These are phyloP conservation scores for Cephus pulcher DNA, from an alignment of 2,888 invertebrate species.

Conservation along the genomic window DNA sequence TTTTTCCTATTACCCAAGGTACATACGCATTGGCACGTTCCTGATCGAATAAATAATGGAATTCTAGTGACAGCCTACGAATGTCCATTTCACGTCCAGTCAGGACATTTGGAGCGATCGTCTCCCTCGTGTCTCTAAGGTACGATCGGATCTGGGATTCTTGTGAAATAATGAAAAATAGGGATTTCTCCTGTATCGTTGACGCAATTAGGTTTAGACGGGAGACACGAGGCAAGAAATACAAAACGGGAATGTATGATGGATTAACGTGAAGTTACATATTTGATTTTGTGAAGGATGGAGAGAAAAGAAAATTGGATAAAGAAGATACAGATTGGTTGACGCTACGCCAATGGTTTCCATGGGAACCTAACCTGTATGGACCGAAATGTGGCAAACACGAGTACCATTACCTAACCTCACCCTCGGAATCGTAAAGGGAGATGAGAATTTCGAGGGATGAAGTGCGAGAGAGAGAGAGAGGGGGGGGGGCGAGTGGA, in stretches of 20 bases:
- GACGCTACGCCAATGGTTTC: slow-evolving; percentile 47
- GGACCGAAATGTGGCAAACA: slow-evolving; percentile 8
- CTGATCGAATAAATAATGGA: not conserved
- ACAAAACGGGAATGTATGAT: not conserved
- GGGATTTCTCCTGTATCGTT: not conserved
- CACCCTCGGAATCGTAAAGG: slow-evolving; percentile 10
- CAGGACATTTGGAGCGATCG: not conserved
- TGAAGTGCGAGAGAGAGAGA: slow-evolving; percentile 15
- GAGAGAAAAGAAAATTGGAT: not conserved
- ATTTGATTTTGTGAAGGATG: not conserved
- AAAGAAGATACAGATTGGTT: not conserved
- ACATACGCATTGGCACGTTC: not conserved
- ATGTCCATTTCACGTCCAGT: not conserved
- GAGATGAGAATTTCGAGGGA: slow-evolving; percentile 12
- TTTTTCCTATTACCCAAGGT: not conserved
- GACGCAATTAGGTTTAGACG: not conserved
- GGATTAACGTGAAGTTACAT: not conserved
- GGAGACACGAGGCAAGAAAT: not conserved
- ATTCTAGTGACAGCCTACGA: not conserved
- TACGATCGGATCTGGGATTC: not conserved
- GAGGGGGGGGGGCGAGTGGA: slow-evolving; percentile 1
- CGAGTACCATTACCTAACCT: not conserved
- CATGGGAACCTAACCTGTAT: slow-evolving; percentile 45
- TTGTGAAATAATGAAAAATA: not conserved
- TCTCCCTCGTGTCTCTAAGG: not conserved